Base-by-base conservation (phyloP, 1,140 invertebrate genomes). In the Achatina immaculata region DNA sequence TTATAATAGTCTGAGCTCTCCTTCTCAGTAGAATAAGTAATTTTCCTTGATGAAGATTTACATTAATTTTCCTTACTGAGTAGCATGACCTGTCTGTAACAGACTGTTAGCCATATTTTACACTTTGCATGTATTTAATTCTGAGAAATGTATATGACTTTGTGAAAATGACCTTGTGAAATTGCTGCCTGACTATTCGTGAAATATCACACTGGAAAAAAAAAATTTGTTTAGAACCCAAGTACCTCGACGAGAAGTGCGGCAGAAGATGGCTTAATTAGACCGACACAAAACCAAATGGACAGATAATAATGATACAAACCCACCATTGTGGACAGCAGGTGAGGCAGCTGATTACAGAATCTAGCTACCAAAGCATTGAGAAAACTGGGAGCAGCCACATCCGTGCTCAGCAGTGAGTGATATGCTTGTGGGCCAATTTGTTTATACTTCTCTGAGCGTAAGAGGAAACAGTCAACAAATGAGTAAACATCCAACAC, bases 301-400 rank as follows among this genome's bases (percentile, higher is more conserved):
- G 71, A 73, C 48, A 58, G 38, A 62, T 75, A 51, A 75, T 55
- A 76, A 45, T 51, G 68, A 80, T 80, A 80, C 78, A 80, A 80
- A 80, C 78, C 78, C 78, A 80, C 78, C 78, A 58, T 80, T 80
- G 65, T 55, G 68, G 21, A 0, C 0, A 71, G 78, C 55, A 73
- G 66, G 36, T 80, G 78, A 21, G 78, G 45, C 48, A 48, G 9
- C 66, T 71, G 78, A 80, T 55, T 72, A 51, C 66, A 80, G 78
- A 55, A 80, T 80, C 78, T 80, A 72, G 78, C 78, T 80, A 71
- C 68, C 78, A 80, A 80, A 80, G 78, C 78, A 78, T 78, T 80
- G 68, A 55, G 78, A 45, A 80, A 80, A 80, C 45, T 55, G 36
- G 58, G 76, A 48, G 76, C 76, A 71, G 43, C 78, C 43, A 48